These are phyloP conservation scores for Physeter macrocephalus DNA, from an alignment of 2,113 vertebrate genomes.

Conservation along the genomic window DNA sequence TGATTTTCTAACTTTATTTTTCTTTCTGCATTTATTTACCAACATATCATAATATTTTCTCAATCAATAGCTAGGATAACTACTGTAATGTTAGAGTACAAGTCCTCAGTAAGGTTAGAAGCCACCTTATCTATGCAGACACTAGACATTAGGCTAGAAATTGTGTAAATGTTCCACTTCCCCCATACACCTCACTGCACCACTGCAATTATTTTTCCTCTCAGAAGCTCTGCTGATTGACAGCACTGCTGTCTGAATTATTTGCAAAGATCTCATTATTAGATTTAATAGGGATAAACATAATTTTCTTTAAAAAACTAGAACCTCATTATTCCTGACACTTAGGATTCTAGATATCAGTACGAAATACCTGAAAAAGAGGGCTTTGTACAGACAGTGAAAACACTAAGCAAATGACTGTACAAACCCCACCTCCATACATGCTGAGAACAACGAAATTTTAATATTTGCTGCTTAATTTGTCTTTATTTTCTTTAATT, in stretches of 20 bases:
- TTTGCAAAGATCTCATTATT: not conserved
- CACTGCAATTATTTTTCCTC: not conserved
- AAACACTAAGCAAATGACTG: not conserved
- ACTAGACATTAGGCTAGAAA: not conserved
- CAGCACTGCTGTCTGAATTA: not conserved
- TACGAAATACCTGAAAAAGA: not conserved
- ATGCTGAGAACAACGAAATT: not conserved
- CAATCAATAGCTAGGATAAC: not conserved
- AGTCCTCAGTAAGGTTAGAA: not conserved
- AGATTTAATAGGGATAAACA: not conserved
- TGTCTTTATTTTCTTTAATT: constrained; percentile 26
- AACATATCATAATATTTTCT: not conserved
- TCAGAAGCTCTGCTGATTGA: not conserved
- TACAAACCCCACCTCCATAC: not conserved
- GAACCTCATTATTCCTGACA: not conserved
- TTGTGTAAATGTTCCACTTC: not conserved
- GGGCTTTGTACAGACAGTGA: not conserved
- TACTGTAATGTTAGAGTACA: not conserved
- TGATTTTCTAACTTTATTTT: not conserved
- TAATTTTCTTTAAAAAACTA: not conserved
- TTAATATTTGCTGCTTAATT: constrained; percentile 2
- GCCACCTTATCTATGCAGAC: not conserved
- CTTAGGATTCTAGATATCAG: not conserved
- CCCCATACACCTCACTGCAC: not conserved
- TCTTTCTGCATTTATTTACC: not conserved